These are phyloP conservation scores for Ryuthela nishihirai DNA, from an alignment of 2,888 invertebrate genomes.

Conservation along the genomic window DNA sequence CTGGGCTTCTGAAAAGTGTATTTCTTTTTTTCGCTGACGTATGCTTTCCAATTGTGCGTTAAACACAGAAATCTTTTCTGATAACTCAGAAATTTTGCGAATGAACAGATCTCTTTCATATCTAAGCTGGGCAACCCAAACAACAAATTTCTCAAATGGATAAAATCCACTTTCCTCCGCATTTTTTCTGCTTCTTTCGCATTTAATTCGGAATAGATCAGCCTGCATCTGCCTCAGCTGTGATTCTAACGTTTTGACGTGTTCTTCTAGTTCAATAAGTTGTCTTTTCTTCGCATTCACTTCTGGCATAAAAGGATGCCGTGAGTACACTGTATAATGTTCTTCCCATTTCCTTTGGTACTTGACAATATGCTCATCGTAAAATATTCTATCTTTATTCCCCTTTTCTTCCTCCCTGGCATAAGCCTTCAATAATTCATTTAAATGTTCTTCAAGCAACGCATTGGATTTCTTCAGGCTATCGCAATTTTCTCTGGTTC, in stretches of 20 bases:
- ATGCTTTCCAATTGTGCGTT: too few relatives aligned
- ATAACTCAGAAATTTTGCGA: too few relatives aligned
- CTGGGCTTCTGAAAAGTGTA: too few relatives aligned
- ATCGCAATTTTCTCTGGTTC: background rate
- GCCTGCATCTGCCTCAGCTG: constrained; percentile 11
- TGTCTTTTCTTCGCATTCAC: background rate
- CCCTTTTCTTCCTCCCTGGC: background rate
- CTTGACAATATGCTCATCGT: background rate
- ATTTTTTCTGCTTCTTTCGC: constrained; percentile 20
- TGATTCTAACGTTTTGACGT: constrained; percentile 2
- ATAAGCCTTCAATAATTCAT: background rate
- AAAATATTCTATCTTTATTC: background rate
- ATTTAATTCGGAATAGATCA: constrained; percentile 17
- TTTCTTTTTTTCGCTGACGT: too few relatives aligned
- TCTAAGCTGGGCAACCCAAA: constrained; percentile 3
- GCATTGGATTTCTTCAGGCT: constrained; percentile 2
- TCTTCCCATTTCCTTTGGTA: constrained; percentile 14
- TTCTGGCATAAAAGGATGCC: constrained; percentile 6
- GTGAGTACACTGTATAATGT: constrained; percentile 6
- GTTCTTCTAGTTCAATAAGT: constrained; percentile 1
- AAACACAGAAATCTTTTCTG: too few relatives aligned
- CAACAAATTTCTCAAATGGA: constrained; percentile 11
- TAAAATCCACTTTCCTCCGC: constrained; percentile 20
- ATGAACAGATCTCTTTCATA: background rate
- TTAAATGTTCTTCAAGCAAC: background rate